phyloP scores from a whole-genome alignment of 2,113 vertebrate genomes.

The Lipotes vexillifer region DNA sequence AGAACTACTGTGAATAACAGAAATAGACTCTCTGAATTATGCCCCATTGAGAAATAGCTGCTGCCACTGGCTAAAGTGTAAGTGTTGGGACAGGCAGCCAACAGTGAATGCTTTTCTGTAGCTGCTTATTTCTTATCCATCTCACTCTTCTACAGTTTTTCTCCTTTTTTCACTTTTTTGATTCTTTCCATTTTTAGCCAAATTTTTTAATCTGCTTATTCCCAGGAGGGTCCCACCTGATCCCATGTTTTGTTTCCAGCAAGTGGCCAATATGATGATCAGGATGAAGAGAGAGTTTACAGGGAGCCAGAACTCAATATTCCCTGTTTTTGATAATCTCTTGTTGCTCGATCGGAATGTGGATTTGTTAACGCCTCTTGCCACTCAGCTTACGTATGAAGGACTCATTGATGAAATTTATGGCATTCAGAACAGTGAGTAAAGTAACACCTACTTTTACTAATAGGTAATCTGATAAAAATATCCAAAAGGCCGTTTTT shows the following conservation, averaged over 20 bases:
- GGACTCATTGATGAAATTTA: constrained; percentile 98
- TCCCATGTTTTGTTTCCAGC: constrained; percentile 77
- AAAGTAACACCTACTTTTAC: accelerated
- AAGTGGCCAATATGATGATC: constrained; percentile 99
- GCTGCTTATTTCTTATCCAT: neutral
- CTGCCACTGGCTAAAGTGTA: accelerated
- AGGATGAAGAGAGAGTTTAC: constrained; percentile 98
- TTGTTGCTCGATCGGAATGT: constrained; percentile 94
- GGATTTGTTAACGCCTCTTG: constrained; percentile 92
- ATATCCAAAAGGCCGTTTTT: neutral
- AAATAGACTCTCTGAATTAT: neutral
- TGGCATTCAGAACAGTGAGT: constrained; percentile 95
- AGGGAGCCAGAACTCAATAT: constrained; percentile 92
- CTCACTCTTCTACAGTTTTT: neutral
- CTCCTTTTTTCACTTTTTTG: neutral
- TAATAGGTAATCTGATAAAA: neutral
- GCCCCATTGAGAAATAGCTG: accelerated
- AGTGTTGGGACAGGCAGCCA: accelerated
- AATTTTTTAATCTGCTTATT: neutral
- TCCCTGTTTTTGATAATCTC: constrained; percentile 94
- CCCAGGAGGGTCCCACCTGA: neutral
- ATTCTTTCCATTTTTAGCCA: neutral
- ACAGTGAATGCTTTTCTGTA: neutral
- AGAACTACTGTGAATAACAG: accelerated
- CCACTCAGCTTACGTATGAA: constrained; percentile 96